These are phyloP conservation scores for Paramormyrops kingsleyae DNA, from an alignment of 2,113 vertebrate genomes.

Conservation along the genomic window DNA sequence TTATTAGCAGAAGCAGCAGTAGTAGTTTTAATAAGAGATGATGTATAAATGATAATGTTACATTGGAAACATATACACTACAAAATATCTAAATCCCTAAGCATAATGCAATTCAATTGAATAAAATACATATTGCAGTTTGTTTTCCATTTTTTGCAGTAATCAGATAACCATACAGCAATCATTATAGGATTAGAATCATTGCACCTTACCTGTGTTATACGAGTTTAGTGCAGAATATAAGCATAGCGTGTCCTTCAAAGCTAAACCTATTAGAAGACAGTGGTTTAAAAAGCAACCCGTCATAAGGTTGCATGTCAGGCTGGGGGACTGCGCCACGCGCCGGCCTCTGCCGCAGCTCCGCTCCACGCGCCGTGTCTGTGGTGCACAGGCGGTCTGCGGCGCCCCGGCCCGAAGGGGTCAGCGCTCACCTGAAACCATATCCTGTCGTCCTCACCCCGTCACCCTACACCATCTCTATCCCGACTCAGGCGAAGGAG, in stretches of 20 bases:
- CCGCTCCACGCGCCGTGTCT: background rate
- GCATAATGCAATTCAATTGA: background rate
- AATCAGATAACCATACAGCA: background rate
- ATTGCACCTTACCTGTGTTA: background rate
- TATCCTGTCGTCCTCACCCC: background rate
- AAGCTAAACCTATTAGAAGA: background rate
- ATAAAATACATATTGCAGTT: background rate
- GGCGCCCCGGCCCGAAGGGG: background rate
- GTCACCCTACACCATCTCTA: background rate
- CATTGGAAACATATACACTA: background rate
- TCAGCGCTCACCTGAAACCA: background rate
- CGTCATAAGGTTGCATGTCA: background rate
- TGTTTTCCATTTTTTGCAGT: background rate
- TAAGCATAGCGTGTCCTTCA: background rate
- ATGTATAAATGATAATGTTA: background rate
- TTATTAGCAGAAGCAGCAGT: background rate
- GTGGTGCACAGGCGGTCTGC: background rate
- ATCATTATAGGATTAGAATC: background rate
- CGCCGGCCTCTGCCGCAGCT: background rate
- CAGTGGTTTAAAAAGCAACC: background rate
- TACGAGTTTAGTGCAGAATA: background rate
- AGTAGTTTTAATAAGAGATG: background rate
- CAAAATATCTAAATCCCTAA: background rate
- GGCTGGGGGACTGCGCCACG: background rate
- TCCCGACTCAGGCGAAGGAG: background rate